Evolutionary conservation across 2,888 invertebrate species (phyloP), one percentile per base, ranked within the genome.

Genomic region (Protodeltote pygarga): DNA sequence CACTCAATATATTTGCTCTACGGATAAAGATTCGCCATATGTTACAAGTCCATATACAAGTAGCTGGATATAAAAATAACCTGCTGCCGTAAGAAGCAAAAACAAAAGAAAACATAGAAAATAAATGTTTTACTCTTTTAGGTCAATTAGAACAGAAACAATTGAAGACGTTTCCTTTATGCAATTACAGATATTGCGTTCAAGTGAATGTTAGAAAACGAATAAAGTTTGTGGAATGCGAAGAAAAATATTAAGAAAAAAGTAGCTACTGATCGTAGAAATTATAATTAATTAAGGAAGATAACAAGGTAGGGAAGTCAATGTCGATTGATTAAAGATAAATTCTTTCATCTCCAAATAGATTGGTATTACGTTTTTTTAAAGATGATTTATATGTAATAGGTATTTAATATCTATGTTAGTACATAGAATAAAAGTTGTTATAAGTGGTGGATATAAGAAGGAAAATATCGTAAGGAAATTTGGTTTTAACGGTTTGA

Each of bases 81-180:
- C 25, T 49, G 37, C 25, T 31, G 29, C 38, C 25, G 16, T n/a
- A 15, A 9, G 20, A 28, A 21, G 33, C 31, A 55, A 55, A 52
- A 49, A 33, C 31, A 50, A 17, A 28, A 23, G 34, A 11, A 32
- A 45, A n/a, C n/a, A n/a, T 35, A 41, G 33, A 33, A 48, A 60
- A 62, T 58, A 61, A 65, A 65, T 65, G 62, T 57, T 41, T 20
- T 15, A n/a, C 37, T 33, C 24, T 5, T 44, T 60, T 50, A 44
- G 66, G 64, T 57, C 61, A 71, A 70, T 73, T 71, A 73, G 32
- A 55, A 39, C 28, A 38, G 46, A 37, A 44, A 53, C 44, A 61
- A 53, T 58, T 58, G 46, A 29, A 40, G 39, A 42, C 35, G 19
- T 24, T 42, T 49, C 16, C 42, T 51, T 29, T 25, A 15, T 28